These are phyloP conservation scores for Malurus cyaneus DNA, from an alignment of 2,113 vertebrate species.

Conservation along the genomic window DNA sequence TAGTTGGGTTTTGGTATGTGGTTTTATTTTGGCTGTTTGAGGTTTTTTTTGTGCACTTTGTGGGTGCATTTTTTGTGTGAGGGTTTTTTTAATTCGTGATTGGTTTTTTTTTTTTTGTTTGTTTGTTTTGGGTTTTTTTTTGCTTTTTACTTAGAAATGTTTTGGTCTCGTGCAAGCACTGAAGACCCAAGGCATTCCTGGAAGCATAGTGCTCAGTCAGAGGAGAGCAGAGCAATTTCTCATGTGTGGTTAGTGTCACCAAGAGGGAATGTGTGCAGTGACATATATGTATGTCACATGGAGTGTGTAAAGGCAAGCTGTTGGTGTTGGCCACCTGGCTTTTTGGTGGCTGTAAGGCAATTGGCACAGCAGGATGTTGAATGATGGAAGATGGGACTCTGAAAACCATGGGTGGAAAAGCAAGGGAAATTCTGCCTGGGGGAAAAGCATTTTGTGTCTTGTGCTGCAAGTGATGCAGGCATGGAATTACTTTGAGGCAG, in stretches of 20 bases:
- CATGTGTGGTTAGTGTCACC: not conserved
- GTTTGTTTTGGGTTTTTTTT: not conserved
- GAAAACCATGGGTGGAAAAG: not conserved
- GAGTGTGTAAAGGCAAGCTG: not conserved
- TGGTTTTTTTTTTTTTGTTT: not conserved
- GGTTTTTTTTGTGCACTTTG: fast-evolving
- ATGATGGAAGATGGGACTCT: not conserved
- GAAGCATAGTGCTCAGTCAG: not conserved
- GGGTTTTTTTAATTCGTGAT: not conserved
- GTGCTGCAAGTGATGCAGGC: not conserved
- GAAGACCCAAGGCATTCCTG: not conserved
- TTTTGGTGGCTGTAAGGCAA: not conserved
- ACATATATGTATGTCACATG: fast-evolving
- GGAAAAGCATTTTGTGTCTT: not conserved
- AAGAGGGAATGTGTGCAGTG: not conserved
- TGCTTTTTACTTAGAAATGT: not conserved
- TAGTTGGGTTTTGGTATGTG: not conserved
- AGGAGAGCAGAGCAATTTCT: not conserved
- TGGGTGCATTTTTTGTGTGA: not conserved
- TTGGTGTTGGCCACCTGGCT: not conserved
- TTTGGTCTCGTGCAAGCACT: not conserved
- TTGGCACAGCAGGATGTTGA: not conserved
- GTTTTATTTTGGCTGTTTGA: not conserved
- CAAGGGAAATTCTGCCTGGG: not conserved
- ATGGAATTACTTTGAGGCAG: not conserved